Conservation (phyloP, 2,888 invertebrate species). For the Callosobruchus maculatus region DNA sequence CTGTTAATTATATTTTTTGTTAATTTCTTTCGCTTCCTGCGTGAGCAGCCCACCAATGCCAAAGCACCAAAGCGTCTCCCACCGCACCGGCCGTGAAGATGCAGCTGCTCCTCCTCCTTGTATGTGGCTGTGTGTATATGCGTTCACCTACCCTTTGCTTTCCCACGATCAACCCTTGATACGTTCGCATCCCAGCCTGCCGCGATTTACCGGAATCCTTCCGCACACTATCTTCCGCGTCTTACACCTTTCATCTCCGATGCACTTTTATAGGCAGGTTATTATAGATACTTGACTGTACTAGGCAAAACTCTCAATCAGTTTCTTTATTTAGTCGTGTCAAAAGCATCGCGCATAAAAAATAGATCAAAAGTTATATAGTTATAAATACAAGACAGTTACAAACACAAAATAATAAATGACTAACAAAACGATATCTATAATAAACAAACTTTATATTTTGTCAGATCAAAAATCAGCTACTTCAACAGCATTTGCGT, state of each 20-base stretch:
- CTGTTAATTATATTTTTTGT: constrained; percentile 31
- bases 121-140: constrained; percentile 28
- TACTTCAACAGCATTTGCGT: too few relatives aligned
- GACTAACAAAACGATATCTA: too few relatives aligned
- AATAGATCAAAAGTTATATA: too few relatives aligned
- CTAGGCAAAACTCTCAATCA: too few relatives aligned
- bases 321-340: too few relatives aligned
- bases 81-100: constrained; percentile 13
- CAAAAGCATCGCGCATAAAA: too few relatives aligned
- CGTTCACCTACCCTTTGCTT: constrained; percentile 40
- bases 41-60: neutral
- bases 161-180: constrained; percentile 46
- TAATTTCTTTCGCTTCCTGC: constrained; percentile 14
- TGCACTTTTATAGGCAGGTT: neutral
- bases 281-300: too few relatives aligned
- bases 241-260: constrained; percentile 29
- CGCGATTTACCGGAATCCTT: constrained; percentile 45
- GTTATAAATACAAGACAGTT: too few relatives aligned
- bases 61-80: constrained; percentile 5
- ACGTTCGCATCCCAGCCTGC: constrained; percentile 32
- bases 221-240: constrained; percentile 42
- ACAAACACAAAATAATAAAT: too few relatives aligned
- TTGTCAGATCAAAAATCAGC: too few relatives aligned
- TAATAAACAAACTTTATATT: too few relatives aligned
- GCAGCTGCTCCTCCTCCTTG: constrained; percentile 30